Conservation (phyloP, 1,140 invertebrate species). For the Drosophila nigrodunni region DNA sequence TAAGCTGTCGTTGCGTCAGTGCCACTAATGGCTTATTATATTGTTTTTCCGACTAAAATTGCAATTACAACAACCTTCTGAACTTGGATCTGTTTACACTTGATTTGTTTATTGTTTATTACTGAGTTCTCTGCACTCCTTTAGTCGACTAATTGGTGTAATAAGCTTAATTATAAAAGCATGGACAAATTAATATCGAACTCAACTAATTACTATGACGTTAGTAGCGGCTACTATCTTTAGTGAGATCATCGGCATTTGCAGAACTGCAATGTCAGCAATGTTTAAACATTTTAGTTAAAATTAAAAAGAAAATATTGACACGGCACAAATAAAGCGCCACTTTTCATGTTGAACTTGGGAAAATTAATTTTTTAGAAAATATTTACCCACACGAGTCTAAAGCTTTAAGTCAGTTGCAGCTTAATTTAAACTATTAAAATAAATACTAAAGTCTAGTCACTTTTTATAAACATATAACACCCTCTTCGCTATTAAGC, state of each 20-base stretch:
- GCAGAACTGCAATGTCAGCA: conserved; percentile 28
- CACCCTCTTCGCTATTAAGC: not conserved
- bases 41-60: conserved; percentile 25
- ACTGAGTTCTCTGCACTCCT: not conserved
- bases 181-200: not conserved
- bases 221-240: not conserved
- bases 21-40: not conserved
- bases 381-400: too few relatives aligned
- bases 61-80: conserved; percentile 34
- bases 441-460: not conserved
- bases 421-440: too few relatives aligned
- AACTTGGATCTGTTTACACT: conserved; percentile 5
- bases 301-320: conserved; percentile 26
- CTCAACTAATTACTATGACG: not conserved
- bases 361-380: not conserved
- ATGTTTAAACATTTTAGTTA: conserved; percentile 43
- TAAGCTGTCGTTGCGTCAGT: conserved; percentile 11
- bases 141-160: not conserved
- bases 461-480: not conserved
- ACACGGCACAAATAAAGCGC: not conserved
- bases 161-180: not conserved
- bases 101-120: not conserved
- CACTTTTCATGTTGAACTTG: not conserved
- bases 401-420: too few relatives aligned
- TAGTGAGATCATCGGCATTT: conserved; percentile 32